Evolutionary conservation across 2,888 invertebrate genomes (phyloP).

Genomic region (Mongoloraphidia duomilia): DNA sequence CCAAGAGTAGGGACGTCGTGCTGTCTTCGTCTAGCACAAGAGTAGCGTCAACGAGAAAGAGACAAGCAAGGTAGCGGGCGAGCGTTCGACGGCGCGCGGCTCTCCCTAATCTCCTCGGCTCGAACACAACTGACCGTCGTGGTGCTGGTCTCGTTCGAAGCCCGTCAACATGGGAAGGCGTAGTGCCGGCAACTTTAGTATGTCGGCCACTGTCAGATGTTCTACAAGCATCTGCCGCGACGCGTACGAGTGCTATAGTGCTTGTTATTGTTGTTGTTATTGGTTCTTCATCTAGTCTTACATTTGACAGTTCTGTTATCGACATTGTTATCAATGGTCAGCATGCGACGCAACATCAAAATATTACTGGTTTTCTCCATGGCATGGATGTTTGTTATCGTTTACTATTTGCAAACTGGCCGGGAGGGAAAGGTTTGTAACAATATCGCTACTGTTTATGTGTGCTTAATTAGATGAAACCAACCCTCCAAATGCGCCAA

Average conservation of each 20-base stretch:
- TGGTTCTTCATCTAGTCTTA: not conserved
- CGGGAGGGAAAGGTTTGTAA: conserved; percentile 37
- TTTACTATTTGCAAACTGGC: conserved; percentile 44
- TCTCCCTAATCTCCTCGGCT: too few relatives aligned
- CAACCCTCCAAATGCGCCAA: too few relatives aligned
- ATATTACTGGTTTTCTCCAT: conserved; percentile 42
- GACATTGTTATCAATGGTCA: conserved; percentile 10
- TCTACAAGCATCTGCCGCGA: not conserved
- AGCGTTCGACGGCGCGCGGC: too few relatives aligned
- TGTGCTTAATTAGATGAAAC: too few relatives aligned
- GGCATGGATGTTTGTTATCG: conserved; percentile 48
- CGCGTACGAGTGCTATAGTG: not conserved
- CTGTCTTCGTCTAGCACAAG: too few relatives aligned
- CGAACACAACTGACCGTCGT: too few relatives aligned
- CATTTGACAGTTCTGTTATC: not conserved
- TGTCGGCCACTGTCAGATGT: conserved; percentile 5
- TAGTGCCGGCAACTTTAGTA: conserved; percentile 2
- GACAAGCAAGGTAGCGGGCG: too few relatives aligned
- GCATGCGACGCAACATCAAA: conserved; percentile 46
- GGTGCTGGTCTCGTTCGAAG: too few relatives aligned
- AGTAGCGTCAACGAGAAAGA: too few relatives aligned
- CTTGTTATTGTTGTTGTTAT: not conserved
- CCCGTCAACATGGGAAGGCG: not conserved
- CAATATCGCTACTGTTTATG: not conserved
- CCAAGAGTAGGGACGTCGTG: too few relatives aligned